phyloP scores from a whole-genome alignment of 2,797 vertebrate genomes.

The Lepidocolaptes lacrymiger region DNA sequence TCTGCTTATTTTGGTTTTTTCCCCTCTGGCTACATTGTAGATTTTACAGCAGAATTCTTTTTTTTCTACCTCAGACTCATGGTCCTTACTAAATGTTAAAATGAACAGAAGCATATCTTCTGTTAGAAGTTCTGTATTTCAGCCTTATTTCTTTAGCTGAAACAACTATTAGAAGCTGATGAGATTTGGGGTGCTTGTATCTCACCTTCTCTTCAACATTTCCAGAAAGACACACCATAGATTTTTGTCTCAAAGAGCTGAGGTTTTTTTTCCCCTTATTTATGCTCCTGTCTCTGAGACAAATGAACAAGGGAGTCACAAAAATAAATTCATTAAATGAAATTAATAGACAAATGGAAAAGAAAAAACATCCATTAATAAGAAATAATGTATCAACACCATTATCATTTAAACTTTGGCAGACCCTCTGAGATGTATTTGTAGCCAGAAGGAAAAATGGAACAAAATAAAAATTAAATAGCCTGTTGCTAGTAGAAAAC shows the following conservation, averaged over 20 bases:
- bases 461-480: constrained; percentile 48
- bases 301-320: not conserved
- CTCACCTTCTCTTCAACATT: not conserved
- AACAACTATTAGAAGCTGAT: not conserved
- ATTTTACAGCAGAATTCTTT: not conserved
- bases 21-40: not conserved
- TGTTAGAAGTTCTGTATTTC: not conserved
- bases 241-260: not conserved
- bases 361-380: constrained; percentile 55
- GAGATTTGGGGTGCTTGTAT: not conserved
- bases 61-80: not conserved
- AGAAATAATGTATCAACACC: constrained; percentile 57
- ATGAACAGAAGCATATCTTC: not conserved
- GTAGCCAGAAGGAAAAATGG: constrained; percentile 62
- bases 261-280: constrained; percentile 29
- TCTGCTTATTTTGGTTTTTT: not conserved
- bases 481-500: constrained; percentile 37
- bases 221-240: not conserved
- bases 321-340: constrained; percentile 19
- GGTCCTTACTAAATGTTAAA: not conserved
- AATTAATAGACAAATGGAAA: constrained; percentile 41
- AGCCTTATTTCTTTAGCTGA: not conserved
- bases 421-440: constrained; percentile 47
- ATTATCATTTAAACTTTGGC: constrained; percentile 59
- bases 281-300: constrained; percentile 33